Percentiles rank a stretch among this genome's conserved stretches.
These are phyloP conservation scores for Operophtera brumata DNA, from an alignment of 2,888 invertebrate species.

Conservation along the genomic window DNA sequence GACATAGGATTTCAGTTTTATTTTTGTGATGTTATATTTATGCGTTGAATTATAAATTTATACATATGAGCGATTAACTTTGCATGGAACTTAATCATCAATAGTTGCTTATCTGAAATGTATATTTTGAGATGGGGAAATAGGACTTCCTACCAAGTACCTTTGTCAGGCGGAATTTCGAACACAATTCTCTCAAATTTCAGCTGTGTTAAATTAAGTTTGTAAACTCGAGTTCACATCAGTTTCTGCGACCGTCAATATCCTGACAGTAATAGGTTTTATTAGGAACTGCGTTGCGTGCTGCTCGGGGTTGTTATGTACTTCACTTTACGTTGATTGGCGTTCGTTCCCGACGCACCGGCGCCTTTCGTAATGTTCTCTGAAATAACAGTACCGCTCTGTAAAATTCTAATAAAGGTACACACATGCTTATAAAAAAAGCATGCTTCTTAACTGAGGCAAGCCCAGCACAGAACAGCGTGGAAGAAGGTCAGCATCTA, in stretches of 20 bases:
- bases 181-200: background rate
- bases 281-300: conserved; percentile 47
- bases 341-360: conserved; percentile 45
- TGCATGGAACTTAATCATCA: background rate
- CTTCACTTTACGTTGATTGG: conserved; percentile 49
- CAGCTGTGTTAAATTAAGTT: background rate
- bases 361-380: conserved; percentile 44
- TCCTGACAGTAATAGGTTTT: conserved; percentile 29
- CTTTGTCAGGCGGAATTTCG: too few relatives aligned
- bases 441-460: too few relatives aligned
- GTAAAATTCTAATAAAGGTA: conserved; percentile 5
- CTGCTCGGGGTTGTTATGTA: conserved; percentile 38
- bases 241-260: background rate
- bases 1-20: too few relatives aligned
- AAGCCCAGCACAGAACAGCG: too few relatives aligned
- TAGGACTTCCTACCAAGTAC: background rate
- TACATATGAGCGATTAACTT: too few relatives aligned
- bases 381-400: conserved; percentile 23
- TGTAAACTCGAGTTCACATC: background rate
- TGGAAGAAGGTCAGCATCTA: too few relatives aligned
- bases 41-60: too few relatives aligned
- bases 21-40: too few relatives aligned
- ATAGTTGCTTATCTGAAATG: background rate
- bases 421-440: too few relatives aligned
- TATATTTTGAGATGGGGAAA: background rate